phyloP scores from a whole-genome alignment of 2,797 vertebrate species.

The Gambusia yucatana region DNA sequence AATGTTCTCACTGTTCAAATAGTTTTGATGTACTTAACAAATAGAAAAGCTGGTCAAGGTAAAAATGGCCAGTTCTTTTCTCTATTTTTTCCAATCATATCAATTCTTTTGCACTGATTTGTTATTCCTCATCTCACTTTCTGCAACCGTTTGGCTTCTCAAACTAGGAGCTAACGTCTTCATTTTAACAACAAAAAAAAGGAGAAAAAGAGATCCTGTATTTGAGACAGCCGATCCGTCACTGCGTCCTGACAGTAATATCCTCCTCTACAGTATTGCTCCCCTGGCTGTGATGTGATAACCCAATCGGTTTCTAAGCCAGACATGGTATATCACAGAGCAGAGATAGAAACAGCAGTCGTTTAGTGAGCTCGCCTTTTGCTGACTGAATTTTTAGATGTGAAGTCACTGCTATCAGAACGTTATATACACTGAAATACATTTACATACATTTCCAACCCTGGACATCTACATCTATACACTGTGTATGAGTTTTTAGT shows the following conservation, averaged over 20 bases:
- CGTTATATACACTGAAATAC: conserved; percentile 67
- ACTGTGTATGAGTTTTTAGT: conserved; percentile 55
- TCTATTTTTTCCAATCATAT: conserved; percentile 8
- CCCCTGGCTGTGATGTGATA: conserved; percentile 71
- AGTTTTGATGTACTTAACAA: background rate
- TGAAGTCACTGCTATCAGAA: conserved; percentile 59
- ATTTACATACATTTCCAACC: conserved; percentile 59
- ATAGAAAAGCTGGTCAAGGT: background rate
- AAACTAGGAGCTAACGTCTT: conserved; percentile 38
- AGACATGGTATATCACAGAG: conserved; percentile 66
- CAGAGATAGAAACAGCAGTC: conserved; percentile 52
- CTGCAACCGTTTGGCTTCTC: background rate
- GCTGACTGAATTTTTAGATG: conserved; percentile 58
- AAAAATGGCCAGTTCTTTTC: background rate
- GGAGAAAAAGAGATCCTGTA: conserved; percentile 46
- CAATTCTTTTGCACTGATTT: background rate
- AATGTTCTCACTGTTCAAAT: background rate
- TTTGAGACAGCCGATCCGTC: conserved; percentile 64
- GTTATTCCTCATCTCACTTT: conserved; percentile 20
- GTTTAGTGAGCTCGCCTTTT: conserved; percentile 50
- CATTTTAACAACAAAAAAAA: conserved; percentile 51
- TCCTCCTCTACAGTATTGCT: conserved; percentile 72
- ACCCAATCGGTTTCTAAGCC: conserved; percentile 60
- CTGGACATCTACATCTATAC: conserved; percentile 61
- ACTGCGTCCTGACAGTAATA: conserved; percentile 72